Conservation (phyloP, 2,888 invertebrate species). For the Blastobasis lacticolella region DNA sequence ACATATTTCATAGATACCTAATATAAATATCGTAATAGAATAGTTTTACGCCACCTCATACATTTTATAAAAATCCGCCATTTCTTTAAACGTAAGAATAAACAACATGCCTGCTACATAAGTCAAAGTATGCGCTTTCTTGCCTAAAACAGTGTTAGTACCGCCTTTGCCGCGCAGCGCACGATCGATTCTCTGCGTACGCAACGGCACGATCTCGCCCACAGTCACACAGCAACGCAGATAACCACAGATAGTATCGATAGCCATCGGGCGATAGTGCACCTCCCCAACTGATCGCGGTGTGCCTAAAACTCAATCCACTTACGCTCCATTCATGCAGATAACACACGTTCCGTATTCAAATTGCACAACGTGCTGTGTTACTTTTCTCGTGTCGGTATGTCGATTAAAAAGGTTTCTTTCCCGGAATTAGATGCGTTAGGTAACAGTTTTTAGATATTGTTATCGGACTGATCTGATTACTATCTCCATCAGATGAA, state of each 20-base stretch:
- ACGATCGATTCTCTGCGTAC: conserved; percentile 34
- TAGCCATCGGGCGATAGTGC: conserved; percentile 52
- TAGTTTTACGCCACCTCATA: too few species aligned
- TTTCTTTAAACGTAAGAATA: too few species aligned
- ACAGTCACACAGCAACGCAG: conserved; percentile 16
- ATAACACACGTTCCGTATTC: conserved; percentile 48
- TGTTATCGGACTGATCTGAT: too few species aligned
- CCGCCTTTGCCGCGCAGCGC: conserved; percentile 4
- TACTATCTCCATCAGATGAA: too few species aligned
- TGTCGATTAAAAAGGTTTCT: background rate
- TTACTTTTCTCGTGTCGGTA: background rate
- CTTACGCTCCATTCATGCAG: conserved; percentile 31
- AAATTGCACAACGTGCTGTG: conserved; percentile 21
- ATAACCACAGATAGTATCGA: conserved; percentile 21
- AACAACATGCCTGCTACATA: too few species aligned
- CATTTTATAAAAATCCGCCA: too few species aligned
- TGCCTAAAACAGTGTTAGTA: too few species aligned
- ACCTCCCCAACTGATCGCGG: conserved; percentile 28
- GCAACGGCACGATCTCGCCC: conserved; percentile 37
- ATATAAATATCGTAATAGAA: too few species aligned
- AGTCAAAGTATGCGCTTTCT: too few species aligned
- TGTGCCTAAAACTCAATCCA: conserved; percentile 27
- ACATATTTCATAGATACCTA: too few species aligned
- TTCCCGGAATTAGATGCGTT: too few species aligned
- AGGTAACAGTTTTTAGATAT: too few species aligned